Percentiles rank a stretch among this genome's conserved stretches.
Conservation (phyloP, 2,888 invertebrate genomes). For the Clitarchus hookeri region DNA sequence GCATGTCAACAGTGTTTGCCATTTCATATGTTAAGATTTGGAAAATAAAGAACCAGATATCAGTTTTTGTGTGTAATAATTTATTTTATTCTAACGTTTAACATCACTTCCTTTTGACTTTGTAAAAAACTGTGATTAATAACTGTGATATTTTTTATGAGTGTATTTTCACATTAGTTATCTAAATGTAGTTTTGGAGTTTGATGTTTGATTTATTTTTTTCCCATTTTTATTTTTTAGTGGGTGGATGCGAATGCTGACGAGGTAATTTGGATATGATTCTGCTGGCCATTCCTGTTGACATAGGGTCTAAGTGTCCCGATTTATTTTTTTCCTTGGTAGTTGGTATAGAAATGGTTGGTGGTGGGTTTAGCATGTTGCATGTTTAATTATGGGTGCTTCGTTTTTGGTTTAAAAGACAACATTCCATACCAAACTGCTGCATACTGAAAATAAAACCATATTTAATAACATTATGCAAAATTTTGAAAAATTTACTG, state of each 20-base stretch:
- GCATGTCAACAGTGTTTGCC: slow-evolving; percentile 15
- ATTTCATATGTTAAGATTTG: background rate
- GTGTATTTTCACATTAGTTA: slow-evolving; percentile 16
- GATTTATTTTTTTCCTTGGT: slow-evolving; percentile 42
- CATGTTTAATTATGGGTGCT: slow-evolving; percentile 29
- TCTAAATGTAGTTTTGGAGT: slow-evolving; percentile 29
- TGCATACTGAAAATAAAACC: background rate
- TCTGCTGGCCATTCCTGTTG: slow-evolving; percentile 36
- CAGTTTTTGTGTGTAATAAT: background rate
- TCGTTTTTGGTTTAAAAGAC: background rate
- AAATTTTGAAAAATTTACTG: too few species aligned
- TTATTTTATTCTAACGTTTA: slow-evolving; percentile 15
- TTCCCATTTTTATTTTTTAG: slow-evolving; percentile 55
- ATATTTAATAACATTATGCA: too few species aligned
- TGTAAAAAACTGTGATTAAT: background rate
- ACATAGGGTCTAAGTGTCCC: slow-evolving; percentile 42
- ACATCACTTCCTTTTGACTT: background rate
- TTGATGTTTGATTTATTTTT: slow-evolving; percentile 35
- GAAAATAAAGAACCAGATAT: background rate
- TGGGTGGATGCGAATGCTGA: slow-evolving; percentile 71
- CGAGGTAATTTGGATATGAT: slow-evolving; percentile 60
- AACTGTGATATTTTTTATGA: slow-evolving; percentile 11
- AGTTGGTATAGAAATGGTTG: slow-evolving; percentile 33
- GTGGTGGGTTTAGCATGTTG: slow-evolving; percentile 36
- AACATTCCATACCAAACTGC: background rate